These are phyloP conservation scores for Cyprinodon variegatus DNA, from an alignment of 2,113 vertebrate species.

Conservation along the genomic window DNA sequence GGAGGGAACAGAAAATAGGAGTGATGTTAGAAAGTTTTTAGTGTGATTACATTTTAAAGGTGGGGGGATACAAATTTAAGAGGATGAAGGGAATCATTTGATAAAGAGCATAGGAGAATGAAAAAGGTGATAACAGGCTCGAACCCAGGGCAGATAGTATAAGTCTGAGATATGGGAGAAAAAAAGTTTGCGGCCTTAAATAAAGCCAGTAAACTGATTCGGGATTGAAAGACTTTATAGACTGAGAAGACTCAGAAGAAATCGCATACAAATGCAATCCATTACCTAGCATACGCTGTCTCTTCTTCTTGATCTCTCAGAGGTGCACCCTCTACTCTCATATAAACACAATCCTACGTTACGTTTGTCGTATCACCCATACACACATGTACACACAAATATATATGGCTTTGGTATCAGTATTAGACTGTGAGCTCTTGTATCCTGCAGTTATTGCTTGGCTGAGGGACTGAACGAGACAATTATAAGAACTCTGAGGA, in stretches of 20 bases:
- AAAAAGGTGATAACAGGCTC: not conserved
- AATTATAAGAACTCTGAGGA: slow-evolving; percentile 83
- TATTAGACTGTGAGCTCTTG: slow-evolving; percentile 76
- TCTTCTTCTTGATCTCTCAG: slow-evolving; percentile 59
- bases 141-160: slow-evolving; percentile 16
- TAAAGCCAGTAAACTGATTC: slow-evolving; percentile 56
- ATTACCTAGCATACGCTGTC: slow-evolving; percentile 60
- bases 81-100: not conserved
- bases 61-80: not conserved
- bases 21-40: slow-evolving; percentile 21
- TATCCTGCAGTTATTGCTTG: slow-evolving; percentile 80
- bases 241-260: slow-evolving; percentile 63
- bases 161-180: slow-evolving; percentile 35
- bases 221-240: slow-evolving; percentile 51
- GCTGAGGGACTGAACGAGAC: slow-evolving; percentile 80
- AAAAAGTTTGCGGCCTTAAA: slow-evolving; percentile 32
- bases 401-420: slow-evolving; percentile 72
- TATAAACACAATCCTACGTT: slow-evolving; percentile 46
- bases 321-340: slow-evolving; percentile 56
- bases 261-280: slow-evolving; percentile 70
- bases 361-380: slow-evolving; percentile 48
- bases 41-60: not conserved
- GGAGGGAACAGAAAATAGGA: slow-evolving; percentile 9
- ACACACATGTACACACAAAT: slow-evolving; percentile 68
- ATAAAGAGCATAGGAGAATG: not conserved